phyloP scores from a whole-genome alignment of 2,797 vertebrate genomes.

The Myotis pilosus region DNA sequence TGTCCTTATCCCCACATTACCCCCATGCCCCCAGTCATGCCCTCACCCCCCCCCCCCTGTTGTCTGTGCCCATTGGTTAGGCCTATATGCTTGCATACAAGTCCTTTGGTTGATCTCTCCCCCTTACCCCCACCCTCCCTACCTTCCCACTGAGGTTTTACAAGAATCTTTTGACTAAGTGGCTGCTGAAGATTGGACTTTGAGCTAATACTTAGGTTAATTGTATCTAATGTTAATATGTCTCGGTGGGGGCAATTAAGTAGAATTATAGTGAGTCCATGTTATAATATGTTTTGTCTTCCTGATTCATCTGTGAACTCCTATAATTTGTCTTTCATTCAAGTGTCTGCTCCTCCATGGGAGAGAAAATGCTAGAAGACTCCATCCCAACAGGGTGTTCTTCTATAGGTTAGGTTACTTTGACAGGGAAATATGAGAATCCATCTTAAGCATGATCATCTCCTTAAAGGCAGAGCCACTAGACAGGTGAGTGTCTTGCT shows the following conservation, averaged over 20 bases:
- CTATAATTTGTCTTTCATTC: not conserved
- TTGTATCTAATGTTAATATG: not conserved
- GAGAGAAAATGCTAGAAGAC: not conserved
- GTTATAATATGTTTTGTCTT: not conserved
- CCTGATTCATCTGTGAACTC: not conserved
- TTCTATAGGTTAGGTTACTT: not conserved
- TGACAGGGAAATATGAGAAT: not conserved
- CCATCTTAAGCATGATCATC: not conserved
- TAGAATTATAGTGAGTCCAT: not conserved
- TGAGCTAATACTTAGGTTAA: not conserved
- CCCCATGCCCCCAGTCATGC: too few species aligned
- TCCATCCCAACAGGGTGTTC: not conserved
- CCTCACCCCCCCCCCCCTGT: too few species aligned
- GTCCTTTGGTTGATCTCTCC: too few species aligned
- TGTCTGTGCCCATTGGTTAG: too few species aligned
- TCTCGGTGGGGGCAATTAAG: not conserved
- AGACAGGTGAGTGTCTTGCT: not conserved
- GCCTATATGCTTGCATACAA: too few species aligned
- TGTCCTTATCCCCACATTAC: too few species aligned
- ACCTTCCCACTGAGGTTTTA: not conserved
- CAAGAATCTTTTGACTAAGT: not conserved
- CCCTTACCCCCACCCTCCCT: too few species aligned
- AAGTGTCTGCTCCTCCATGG: not conserved
- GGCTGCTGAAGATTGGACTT: constrained; percentile 19
- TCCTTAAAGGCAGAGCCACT: not conserved